These are phyloP conservation scores for Dicrostonyx torquatus DNA, from an alignment of 2,797 vertebrate species.

Conservation along the genomic window DNA sequence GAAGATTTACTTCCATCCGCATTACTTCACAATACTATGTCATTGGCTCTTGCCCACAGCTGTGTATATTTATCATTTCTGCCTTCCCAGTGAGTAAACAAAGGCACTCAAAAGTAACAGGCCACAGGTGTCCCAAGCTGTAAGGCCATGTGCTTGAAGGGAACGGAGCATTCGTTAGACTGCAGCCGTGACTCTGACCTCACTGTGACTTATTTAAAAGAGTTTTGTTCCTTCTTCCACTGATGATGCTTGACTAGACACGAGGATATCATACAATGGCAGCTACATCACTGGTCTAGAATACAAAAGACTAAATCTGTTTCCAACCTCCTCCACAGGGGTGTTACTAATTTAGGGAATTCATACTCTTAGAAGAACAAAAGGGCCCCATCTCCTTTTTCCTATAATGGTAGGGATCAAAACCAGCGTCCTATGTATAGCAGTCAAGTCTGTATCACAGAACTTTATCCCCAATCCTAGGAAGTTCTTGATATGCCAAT, in stretches of 20 bases:
- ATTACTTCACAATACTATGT: neutral
- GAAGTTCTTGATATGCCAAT: neutral
- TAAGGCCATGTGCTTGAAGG: neutral
- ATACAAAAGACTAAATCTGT: slow-evolving; percentile 55
- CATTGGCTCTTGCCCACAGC: neutral
- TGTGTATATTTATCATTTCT: neutral
- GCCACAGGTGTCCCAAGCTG: neutral
- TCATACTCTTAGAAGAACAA: slow-evolving; percentile 41
- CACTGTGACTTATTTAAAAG: neutral
- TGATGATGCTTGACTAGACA: neutral
- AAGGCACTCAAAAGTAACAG: slow-evolving; percentile 34
- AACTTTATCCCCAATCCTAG: neutral
- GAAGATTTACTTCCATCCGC: neutral
- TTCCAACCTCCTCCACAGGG: neutral
- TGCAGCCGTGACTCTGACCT: neutral
- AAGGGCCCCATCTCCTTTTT: neutral
- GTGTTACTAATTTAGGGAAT: neutral
- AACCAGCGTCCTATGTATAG: neutral
- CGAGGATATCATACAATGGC: neutral
- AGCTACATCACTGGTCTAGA: slow-evolving; percentile 38
- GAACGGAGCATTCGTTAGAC: neutral
- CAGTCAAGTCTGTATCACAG: neutral
- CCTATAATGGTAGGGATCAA: neutral
- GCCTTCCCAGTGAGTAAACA: slow-evolving; percentile 8
- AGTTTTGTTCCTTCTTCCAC: neutral